Base-by-base conservation (phyloP, 2,888 invertebrate genomes). In the Herminia tarsipennalis region DNA sequence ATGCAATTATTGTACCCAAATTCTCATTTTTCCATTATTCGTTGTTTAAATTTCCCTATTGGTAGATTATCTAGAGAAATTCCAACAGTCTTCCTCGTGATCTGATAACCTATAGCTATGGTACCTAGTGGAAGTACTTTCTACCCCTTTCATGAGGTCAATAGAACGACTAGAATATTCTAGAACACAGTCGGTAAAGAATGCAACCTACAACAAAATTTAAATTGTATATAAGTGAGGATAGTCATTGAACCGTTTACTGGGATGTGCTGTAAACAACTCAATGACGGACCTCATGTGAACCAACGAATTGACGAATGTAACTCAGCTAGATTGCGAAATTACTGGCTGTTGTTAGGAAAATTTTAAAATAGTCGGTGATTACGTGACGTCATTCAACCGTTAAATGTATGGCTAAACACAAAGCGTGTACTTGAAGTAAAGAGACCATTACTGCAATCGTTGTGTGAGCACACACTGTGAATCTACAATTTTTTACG, bases 261-360 rank as follows among this genome's bases (percentile, higher is more conserved):
- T 34, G 41, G 35, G 28, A 35, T 39, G 33, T 45, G 41, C 25
- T 32, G 13, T 43, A 25, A 42, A 43, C 36, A 25, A 30, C n/a
- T 24, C 25, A 37, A 43, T 32, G 25, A 32, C 17, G 1, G 20
- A 17, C 16, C 32, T 33, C 48, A 41, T 41, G 40, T 46, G 35
- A 43, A 48, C 32, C 18, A 24, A 9, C 37, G 24, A 24, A 21
- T 42, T 50, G 32, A 39, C 45, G 40, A 56, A 47, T 44, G 30
- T 43, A 46, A 51, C 40, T 36, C 18, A 51, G 32, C 34, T 47
- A 33, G 6, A 45, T 64, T 64, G 40, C 49, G 21, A 56, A 60
- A 55, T 50, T 29, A 41, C 43, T 13, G 24, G 0, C 21, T 6
- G 39, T 52, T 61, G 54, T 42, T 45, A 13, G 36, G 45, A 12